Conservation (phyloP, 1,140 invertebrate species). For the Agrypnia vestita region DNA sequence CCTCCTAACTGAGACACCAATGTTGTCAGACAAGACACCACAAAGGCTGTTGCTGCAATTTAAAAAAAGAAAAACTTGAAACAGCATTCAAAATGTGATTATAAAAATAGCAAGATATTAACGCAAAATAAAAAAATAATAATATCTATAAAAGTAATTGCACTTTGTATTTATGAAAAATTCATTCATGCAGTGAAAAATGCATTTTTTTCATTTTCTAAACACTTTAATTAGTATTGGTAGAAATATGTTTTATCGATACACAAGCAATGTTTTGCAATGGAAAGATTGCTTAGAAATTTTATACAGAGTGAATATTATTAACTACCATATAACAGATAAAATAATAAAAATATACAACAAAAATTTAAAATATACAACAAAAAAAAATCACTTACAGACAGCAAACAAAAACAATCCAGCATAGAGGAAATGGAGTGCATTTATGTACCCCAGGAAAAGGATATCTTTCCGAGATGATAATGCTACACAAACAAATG, state of each 20-base stretch:
- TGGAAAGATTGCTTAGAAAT: too few species aligned
- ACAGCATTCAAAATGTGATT: neutral
- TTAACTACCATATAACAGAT: neutral
- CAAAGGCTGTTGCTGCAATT: slow-evolving; percentile 88
- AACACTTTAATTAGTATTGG: too few species aligned
- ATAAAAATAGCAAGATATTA: too few species aligned
- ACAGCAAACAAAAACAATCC: slow-evolving; percentile 92
- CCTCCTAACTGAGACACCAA: slow-evolving; percentile 89
- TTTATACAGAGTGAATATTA: neutral
- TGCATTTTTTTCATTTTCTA: too few species aligned
- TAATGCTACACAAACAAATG: slow-evolving; percentile 90
- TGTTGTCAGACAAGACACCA: slow-evolving; percentile 95
- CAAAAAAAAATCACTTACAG: slow-evolving; percentile 82
- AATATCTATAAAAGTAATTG: neutral
- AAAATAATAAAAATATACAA: slow-evolving; percentile 23
- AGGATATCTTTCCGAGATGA: slow-evolving; percentile 68
- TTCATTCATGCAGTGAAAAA: too few species aligned
- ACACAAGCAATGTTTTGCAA: too few species aligned
- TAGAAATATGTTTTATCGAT: too few species aligned
- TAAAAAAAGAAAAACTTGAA: neutral
- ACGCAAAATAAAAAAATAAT: neutral
- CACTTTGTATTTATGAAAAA: neutral
- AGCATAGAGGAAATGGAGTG: slow-evolving; percentile 63
- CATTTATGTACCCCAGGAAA: slow-evolving; percentile 33
- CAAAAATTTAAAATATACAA: slow-evolving; percentile 37